Base-by-base conservation (phyloP, 2,113 vertebrate species). In the Misgurnus anguillicaudatus region DNA sequence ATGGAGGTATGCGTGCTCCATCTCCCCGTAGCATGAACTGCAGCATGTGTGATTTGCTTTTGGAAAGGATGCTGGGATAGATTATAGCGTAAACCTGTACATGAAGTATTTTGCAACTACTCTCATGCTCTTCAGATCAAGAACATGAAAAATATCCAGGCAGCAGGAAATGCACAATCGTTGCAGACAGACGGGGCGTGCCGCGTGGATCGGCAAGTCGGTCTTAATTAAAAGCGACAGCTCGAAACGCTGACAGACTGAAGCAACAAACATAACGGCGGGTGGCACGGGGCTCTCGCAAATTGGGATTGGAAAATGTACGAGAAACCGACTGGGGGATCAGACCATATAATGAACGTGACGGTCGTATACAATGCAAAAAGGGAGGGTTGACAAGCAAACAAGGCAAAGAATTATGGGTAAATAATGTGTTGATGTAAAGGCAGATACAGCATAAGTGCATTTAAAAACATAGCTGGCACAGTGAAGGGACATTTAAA, bases 1-100 rank as follows among this genome's bases (percentile, higher is more conserved):
- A 62, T 14, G 87, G 88, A 79, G 86, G 90, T 89, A 91, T 89
- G 86, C 87, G 89, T 85, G 85, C 80, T 85, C 76, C 42, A 47
- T 83, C 55, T 85, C 87, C 82, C 83, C 80, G 82, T 64, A 77
- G 24, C 71, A 83, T 82, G 58, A 55, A 62, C 60, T 51, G 58
- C 51, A 21, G 58, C 58, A 36, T 51, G 60, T 68, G 66, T 65
- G 73, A 81, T 73, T 16, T 83, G 76, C 77, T 84, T 65, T 39
- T 85, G 85, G 87, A 81, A 75, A 60, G 21, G 11, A 68, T 64
- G 53, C 38, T 64, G 58, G 80, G 81, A 83, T 85, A 81, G 62
- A 75, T 85, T 85, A 80, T 75, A 76, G 82, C 53, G 73, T 84
- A 55, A 70, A 78, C 2, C 38, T 42, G 38, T n/a, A 58, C 21